phyloP scores from a whole-genome alignment of 1,140 invertebrate genomes.

The Latrodectus geometricus region DNA sequence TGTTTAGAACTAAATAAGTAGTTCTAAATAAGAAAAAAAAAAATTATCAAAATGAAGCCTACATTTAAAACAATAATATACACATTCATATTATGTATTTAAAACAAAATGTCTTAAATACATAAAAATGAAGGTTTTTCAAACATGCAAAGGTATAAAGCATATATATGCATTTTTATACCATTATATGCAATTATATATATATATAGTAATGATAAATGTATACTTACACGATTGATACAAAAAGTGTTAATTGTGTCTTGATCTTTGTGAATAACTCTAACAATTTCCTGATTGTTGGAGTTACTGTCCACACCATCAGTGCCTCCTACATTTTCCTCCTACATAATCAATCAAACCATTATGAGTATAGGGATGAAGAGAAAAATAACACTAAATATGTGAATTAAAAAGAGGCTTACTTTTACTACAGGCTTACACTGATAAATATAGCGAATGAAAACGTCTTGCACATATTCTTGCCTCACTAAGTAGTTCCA shows the following conservation, averaged over 20 bases:
- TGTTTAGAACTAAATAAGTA: background rate
- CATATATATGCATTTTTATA: too few species aligned
- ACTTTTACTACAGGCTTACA: constrained; percentile 65
- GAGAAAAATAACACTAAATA: background rate
- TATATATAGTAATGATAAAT: too few species aligned
- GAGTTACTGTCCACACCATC: constrained; percentile 22
- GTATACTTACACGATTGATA: constrained; percentile 85
- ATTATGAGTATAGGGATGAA: too few species aligned
- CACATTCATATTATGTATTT: too few species aligned
- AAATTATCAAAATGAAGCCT: background rate
- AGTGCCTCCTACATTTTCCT: constrained; percentile 16
- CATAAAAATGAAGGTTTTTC: too few species aligned
- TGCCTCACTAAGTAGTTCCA: constrained; percentile 96
- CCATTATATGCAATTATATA: too few species aligned
- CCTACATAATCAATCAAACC: constrained; percentile 7
- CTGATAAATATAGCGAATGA: constrained; percentile 95
- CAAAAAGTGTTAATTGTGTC: constrained; percentile 98
- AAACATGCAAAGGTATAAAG: too few species aligned
- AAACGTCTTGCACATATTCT: constrained; percentile 92
- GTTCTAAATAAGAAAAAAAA: background rate
- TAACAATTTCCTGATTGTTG: constrained; percentile 74
- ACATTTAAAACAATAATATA: background rate
- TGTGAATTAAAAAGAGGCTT: background rate
- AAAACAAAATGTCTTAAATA: too few species aligned
- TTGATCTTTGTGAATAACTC: constrained; percentile 98